Evolutionary conservation across 2,113 vertebrate genomes (phyloP), one percentile per base, ranked within the genome.

Genomic region (Dolichotis patagonum): DNA sequence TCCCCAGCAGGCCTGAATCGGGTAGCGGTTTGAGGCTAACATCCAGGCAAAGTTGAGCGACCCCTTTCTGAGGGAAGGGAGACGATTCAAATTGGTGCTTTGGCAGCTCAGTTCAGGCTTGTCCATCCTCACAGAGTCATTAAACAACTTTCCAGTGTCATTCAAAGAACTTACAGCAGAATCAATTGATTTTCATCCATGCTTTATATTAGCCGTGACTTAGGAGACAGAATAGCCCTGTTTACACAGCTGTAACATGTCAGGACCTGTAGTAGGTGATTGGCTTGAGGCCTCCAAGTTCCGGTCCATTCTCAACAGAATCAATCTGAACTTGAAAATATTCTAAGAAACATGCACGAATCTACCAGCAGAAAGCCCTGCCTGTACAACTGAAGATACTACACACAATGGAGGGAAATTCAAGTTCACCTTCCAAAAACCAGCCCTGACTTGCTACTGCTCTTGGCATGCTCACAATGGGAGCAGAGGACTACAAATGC

Each of bases 221-320:
- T 98, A 98, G 97, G 95, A 96, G 97, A 92, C 84, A 96, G 85
- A 97, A 97, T 35, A 93, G 97, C 97, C 97, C 98, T 98, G 98
- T 98, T 98, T 98, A 98, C 98, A 98, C 98, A 97, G 97, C 98
- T 98, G 97, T 96, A 98, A 98, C 98, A 98, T 98, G 99, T 97
- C 98, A 98, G 97, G 98, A 98, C 98, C 98, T 98, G 98, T 91
- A 97, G 94, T 86, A 97, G 28, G 69, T 98, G 98, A 98, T 97
- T 98, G 98, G 98, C 98, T 98, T 28, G 92, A 91, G 82, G 98
- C 97, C 98, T 98, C 95, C n/a, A 82, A 95, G 94, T 97, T 94
- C 94, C 98, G 85, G 97, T 97, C 98, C 98, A 52, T 97, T 97
- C 97, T 98, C 93, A 77, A 86, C 98, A 98, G 98, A 98, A 98